phyloP scores from a whole-genome alignment of 2,888 invertebrate genomes.

The Selenia dentaria region DNA sequence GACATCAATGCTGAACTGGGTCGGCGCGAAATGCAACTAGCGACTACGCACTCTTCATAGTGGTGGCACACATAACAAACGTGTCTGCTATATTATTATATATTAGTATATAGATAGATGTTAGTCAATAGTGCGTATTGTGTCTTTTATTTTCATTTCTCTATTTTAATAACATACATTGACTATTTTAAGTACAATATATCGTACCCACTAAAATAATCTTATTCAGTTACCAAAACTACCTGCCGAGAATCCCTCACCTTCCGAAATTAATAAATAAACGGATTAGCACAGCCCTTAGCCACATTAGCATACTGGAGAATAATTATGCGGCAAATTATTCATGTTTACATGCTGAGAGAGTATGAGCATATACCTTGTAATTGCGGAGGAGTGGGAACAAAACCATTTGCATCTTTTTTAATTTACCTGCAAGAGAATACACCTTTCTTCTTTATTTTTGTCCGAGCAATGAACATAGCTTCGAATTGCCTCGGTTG shows the following conservation, averaged over 20 bases:
- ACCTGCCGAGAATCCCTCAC: neutral
- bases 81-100: too few species aligned
- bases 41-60: too few species aligned
- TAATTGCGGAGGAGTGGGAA: neutral
- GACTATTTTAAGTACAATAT: too few species aligned
- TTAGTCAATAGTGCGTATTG: too few species aligned
- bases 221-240: conserved; percentile 5
- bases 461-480: too few species aligned
- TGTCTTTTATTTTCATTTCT: too few species aligned
- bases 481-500: too few species aligned
- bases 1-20: too few species aligned
- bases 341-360: neutral
- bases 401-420: neutral
- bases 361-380: neutral
- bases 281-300: conserved; percentile 7
- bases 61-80: too few species aligned
- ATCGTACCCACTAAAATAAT: neutral
- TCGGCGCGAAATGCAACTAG: too few species aligned
- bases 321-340: conserved; percentile 11
- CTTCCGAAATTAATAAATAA: conserved; percentile 17
- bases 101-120: too few species aligned
- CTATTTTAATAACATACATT: too few species aligned
- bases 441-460: neutral
- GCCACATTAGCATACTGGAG: conserved; percentile 5
- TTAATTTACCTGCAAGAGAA: neutral